Conservation (phyloP, 1,140 invertebrate genomes). For the Drosophila nebulosa region DNA sequence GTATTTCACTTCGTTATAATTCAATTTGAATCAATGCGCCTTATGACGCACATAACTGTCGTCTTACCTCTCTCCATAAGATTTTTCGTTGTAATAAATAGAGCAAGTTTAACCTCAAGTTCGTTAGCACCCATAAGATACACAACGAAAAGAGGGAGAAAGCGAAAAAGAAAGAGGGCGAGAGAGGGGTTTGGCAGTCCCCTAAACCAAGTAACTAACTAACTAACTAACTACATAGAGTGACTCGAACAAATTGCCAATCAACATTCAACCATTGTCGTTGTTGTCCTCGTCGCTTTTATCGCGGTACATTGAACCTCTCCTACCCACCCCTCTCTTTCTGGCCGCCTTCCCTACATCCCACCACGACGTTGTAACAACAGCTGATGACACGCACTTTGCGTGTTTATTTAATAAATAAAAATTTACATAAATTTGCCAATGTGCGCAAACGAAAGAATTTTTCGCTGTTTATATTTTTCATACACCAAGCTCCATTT, state of each 20-base stretch:
- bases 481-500: neutral
- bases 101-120: conserved; percentile 18
- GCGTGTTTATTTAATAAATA: conserved; percentile 77
- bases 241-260: conserved; percentile 61
- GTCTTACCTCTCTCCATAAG: neutral
- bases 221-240: conserved; percentile 28
- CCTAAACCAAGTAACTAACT: conserved; percentile 4
- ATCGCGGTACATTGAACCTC: conserved; percentile 48
- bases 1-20: neutral
- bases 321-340: neutral
- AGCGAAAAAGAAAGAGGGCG: neutral
- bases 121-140: conserved; percentile 43
- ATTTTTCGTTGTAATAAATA: conserved; percentile 4
- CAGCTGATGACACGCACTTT: conserved; percentile 67
- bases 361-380: conserved; percentile 18
- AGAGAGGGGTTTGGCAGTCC: neutral
- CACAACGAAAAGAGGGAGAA: too few species aligned
- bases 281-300: conserved; percentile 32
- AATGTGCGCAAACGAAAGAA: conserved; percentile 21
- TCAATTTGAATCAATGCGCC: neutral
- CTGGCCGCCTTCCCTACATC: neutral
- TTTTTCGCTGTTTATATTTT: neutral
- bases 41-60: conserved; percentile 9
- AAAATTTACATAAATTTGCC: conserved; percentile 72
- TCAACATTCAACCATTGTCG: conserved; percentile 45